phyloP scores from a whole-genome alignment of 2,113 vertebrate genomes.

The Lethenteron camtschaticum region DNA sequence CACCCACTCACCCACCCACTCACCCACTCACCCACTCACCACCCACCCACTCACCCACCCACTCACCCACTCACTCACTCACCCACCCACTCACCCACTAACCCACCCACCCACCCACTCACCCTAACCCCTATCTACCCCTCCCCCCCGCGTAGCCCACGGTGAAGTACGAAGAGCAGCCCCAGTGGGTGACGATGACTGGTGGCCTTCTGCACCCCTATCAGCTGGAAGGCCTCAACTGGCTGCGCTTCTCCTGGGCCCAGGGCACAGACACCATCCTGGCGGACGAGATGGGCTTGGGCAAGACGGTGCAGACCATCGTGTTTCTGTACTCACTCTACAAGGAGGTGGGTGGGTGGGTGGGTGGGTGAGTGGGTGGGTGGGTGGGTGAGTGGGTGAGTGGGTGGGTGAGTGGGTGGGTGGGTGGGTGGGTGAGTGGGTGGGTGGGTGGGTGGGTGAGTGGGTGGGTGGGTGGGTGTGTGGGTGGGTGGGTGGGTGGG shows the following conservation, averaged over 20 bases:
- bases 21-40: neutral
- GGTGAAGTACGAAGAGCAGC: slow-evolving; percentile 83
- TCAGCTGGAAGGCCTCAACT: slow-evolving; percentile 88
- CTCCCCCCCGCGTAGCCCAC: slow-evolving; percentile 43
- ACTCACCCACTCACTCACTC: neutral
- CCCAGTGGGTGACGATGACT: slow-evolving; percentile 64
- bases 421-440: no score
- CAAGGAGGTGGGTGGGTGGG: slow-evolving; percentile 45
- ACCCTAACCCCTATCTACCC: no score
- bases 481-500: no score
- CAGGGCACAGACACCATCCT: slow-evolving; percentile 90
- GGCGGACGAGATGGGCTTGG: slow-evolving; percentile 95
- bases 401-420: no score
- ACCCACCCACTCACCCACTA: neutral
- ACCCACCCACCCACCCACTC: no score
- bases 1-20: neutral
- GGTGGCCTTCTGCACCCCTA: slow-evolving; percentile 78
- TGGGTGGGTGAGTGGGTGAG: no score
- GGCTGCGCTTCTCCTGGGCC: slow-evolving; percentile 92
- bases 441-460: no score
- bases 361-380: no score
- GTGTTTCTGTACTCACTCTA: slow-evolving; percentile 90
- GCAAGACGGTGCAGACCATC: slow-evolving; percentile 86
- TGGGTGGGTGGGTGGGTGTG: no score
- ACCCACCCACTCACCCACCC: neutral